A percentile compares a stretch with the other conserved stretches of the same genome.
These are phyloP conservation scores for Xanthorhoe designata DNA, from an alignment of 2,888 invertebrate genomes.

Conservation along the genomic window DNA sequence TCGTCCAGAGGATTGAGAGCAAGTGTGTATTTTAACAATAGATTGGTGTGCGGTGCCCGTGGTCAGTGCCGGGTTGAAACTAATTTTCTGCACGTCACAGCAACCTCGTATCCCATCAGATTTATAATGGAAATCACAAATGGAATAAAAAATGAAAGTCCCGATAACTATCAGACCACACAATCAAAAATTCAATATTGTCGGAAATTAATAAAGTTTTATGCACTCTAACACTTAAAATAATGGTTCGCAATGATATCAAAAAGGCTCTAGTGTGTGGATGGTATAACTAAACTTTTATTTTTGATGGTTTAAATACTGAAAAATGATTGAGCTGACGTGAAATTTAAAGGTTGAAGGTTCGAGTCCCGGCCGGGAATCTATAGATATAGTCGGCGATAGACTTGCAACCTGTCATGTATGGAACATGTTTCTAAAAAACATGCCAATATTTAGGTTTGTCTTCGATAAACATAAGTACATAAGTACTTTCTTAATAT, in stretches of 20 bases:
- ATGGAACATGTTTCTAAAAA: too few species aligned
- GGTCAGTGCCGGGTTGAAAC: slow-evolving; percentile 71
- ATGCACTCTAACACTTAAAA: slow-evolving; percentile 13
- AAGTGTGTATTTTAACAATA: slow-evolving; percentile 49
- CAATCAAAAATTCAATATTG: slow-evolving; percentile 25
- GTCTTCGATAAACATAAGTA: too few species aligned
- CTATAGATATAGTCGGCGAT: too few species aligned
- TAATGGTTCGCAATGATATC: neutral
- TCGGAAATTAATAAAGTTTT: slow-evolving; percentile 6
- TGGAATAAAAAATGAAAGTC: slow-evolving; percentile 35
- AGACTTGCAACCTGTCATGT: too few species aligned
- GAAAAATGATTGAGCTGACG: too few species aligned
- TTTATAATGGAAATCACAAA: slow-evolving; percentile 51
- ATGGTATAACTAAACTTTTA: neutral
- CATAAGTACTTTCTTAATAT: too few species aligned
- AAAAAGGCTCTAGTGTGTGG: slow-evolving; percentile 5
- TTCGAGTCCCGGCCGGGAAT: too few species aligned
- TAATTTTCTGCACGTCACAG: slow-evolving; percentile 76
- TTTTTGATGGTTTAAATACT: too few species aligned
- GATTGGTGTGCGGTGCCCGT: slow-evolving; percentile 65
- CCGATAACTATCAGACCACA: slow-evolving; percentile 30
- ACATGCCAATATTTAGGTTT: too few species aligned
- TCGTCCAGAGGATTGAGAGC: slow-evolving; percentile 14
- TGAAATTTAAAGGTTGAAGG: too few species aligned
- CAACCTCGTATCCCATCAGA: slow-evolving; percentile 58